Evolutionary conservation across 2,797 vertebrate species (phyloP).

Genomic region (Alauda arvensis): DNA sequence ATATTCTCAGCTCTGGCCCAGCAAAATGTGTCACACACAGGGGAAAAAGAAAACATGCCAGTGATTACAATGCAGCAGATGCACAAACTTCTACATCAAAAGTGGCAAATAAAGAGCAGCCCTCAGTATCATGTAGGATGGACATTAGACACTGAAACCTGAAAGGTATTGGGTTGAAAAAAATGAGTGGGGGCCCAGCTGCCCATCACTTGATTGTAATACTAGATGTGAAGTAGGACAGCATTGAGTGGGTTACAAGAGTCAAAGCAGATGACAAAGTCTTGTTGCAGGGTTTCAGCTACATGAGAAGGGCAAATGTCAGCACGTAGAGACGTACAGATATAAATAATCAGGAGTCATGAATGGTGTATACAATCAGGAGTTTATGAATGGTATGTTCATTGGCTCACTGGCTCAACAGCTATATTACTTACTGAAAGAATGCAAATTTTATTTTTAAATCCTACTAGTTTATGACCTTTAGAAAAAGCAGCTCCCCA

Average conservation of each 20-base stretch:
- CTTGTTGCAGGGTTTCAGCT: neutral
- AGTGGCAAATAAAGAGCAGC: neutral
- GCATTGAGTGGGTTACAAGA: neutral
- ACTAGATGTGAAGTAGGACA: neutral
- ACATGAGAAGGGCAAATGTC: neutral
- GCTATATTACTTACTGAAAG: neutral
- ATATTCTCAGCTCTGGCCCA: neutral
- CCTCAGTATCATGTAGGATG: neutral
- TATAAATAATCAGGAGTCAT: neutral
- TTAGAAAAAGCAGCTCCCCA: neutral
- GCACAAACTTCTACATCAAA: neutral
- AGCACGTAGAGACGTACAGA: neutral
- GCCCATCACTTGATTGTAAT: neutral
- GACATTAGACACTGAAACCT: neutral
- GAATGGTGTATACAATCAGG: neutral
- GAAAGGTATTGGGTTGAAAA: neutral
- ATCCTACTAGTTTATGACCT: neutral
- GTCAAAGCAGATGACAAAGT: neutral
- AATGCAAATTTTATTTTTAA: neutral
- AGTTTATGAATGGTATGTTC: neutral
- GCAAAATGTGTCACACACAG: neutral
- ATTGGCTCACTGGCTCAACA: neutral
- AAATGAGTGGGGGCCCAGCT: neutral
- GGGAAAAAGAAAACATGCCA: neutral
- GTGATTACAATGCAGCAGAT: rapidly evolving